A percentile compares a stretch with the other conserved stretches of the same genome.
These are phyloP conservation scores for Tokudaia tokunoshimensis DNA, from an alignment of 2,797 vertebrate species.

Conservation along the genomic window DNA sequence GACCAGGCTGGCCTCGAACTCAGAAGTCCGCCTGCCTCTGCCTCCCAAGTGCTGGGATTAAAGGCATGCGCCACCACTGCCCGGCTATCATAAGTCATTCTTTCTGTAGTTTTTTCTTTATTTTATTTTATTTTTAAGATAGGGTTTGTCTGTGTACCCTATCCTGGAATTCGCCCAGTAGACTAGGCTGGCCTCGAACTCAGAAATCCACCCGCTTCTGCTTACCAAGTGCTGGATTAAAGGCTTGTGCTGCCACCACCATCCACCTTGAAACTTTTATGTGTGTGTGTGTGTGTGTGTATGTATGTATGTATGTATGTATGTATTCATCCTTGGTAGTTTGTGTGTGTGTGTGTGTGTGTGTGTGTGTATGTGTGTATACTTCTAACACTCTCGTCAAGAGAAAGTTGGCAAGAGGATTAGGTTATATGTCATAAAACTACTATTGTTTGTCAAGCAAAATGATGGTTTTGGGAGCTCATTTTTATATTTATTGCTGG, in stretches of 20 bases:
- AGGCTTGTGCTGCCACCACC: not conserved
- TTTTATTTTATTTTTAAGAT: not conserved
- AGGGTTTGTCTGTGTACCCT: not conserved
- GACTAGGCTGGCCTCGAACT: not conserved
- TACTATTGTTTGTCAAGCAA: not conserved
- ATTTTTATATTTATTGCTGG: not conserved
- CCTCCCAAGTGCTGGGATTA: too few species aligned
- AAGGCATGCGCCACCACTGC: too few species aligned
- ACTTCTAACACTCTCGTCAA: not conserved
- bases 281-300: not conserved
- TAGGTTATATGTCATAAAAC: conserved; percentile 5
- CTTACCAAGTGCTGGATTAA: not conserved
- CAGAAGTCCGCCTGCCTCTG: too few species aligned
- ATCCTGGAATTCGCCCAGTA: not conserved
- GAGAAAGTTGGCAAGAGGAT: conserved; percentile 32
- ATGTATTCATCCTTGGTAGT: conserved; percentile 43
- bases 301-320: not conserved
- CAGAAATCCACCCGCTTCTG: not conserved
- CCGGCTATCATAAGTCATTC: not conserved
- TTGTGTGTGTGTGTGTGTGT: not conserved
- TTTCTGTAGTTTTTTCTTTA: not conserved
- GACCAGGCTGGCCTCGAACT: too few species aligned
- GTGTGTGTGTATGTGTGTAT: not conserved
- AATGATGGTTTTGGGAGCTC: not conserved
- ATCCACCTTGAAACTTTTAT: not conserved